phyloP scores from a whole-genome alignment of 2,113 vertebrate genomes.

The Dicrurus megarhynchus region DNA sequence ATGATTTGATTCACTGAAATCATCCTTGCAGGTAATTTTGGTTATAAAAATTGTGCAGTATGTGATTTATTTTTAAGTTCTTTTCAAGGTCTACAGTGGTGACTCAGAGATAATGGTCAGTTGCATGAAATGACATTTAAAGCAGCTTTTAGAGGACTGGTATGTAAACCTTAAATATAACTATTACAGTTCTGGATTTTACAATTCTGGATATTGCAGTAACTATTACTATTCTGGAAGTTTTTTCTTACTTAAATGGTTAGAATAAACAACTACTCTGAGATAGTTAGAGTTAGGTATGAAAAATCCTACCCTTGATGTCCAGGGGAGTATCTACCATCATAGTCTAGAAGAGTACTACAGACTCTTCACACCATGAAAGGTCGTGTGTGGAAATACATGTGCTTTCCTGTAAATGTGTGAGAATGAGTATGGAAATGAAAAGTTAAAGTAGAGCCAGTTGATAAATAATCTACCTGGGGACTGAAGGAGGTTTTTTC shows the following conservation, averaged over 20 bases:
- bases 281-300: background rate
- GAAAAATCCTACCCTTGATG: background rate
- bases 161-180: background rate
- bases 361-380: background rate
- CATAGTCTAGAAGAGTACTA: background rate
- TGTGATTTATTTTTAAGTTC: slow-evolving; percentile 3
- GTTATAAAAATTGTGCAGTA: background rate
- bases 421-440: background rate
- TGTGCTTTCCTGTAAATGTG: background rate
- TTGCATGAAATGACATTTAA: slow-evolving; percentile 4
- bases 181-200: background rate
- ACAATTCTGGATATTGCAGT: background rate
- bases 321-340: background rate
- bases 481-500: background rate
- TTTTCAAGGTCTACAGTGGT: background rate
- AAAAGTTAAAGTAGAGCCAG: background rate
- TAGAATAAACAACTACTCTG: background rate
- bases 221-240: background rate
- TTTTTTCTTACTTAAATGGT: background rate
- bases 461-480: background rate
- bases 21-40: background rate
- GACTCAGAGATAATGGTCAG: slow-evolving; percentile 39
- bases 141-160: background rate
- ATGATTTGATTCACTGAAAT: background rate
- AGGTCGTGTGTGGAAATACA: background rate